Evolutionary conservation across 2,888 invertebrate genomes (phyloP), one percentile per base, ranked within the genome.

Genomic region (Lottia gigantea): DNA sequence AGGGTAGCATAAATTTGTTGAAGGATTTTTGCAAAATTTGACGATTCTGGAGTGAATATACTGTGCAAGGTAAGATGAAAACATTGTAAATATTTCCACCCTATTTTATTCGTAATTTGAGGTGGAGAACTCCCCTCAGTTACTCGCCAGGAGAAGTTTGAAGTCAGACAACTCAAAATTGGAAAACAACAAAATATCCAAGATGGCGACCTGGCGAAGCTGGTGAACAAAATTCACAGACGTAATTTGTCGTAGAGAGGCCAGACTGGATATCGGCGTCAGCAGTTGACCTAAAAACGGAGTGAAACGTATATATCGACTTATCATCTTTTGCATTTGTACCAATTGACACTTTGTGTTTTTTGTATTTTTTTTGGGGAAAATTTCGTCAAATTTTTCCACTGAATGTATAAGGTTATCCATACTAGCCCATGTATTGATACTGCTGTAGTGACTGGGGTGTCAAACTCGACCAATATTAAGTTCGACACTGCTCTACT

Each of bases 111-210:
- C 67, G 67, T 67, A 49, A 55, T 40, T 40, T 67, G 19, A 23
- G 19, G 23, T 19, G 19, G 55, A 12, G 23, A 55, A 19, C 19
- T 19, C 23, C 8, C 19, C 55, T 40, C 55, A 55, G 55, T 19
- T 23, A 19, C 55, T 19, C 19, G 19, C 8, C 55, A 12, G 19
- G 12, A 55, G 19, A 14, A 49, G 67, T 19, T 49, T 55, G 14
- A 67, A 67, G 49, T 67, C 55, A 40, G 49, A 49, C 49, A 26
- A 49, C 23, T 49, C 31, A 40, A 40, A 19, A 31, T 55, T 55
- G 25, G 55, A 49, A 55, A 49, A 67, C 67, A 67, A 67, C 67
- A 55, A 61, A 55, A 49, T 67, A 67, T 67, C 67, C 67, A 67
- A 67, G 25, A 67, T 67, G 67, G 67, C 67, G 67, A 55, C 67